Base-by-base conservation (phyloP, 2,797 vertebrate species). In the Pangasius macronema region DNA sequence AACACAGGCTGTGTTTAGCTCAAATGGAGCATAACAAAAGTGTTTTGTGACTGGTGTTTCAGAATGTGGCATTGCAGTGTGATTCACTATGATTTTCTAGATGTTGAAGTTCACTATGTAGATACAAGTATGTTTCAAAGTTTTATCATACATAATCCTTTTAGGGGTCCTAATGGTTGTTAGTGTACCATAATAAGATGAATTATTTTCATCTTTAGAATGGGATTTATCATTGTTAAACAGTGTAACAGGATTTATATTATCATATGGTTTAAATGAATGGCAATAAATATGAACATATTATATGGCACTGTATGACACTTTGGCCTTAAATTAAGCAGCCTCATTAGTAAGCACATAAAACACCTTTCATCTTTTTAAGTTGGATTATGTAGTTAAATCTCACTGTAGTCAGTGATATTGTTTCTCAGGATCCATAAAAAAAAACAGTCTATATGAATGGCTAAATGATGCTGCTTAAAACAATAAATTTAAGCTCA, bases 1-100 rank as follows among this genome's bases (percentile, higher is more conserved):
- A 30, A 70, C 59, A 59, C 20, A 63, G 70, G 42, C 36, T 88
- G 84, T 85, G 20, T 86, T 85, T 68, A 46, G 79, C n/a, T 76
- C 59, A 42, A 86, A 83, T 83, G 51, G 30, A 76, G 68, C 59
- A 2, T 67, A 67, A 73, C 46, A 82, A 55, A 42, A 59, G 59
- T 83, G 80, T 82, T 87, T 70, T 68, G 82, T 46, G 51, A 68
- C 53, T 33, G 24, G 27, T 83, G 59, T 86, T 79, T 70, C 13
- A 57, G 82, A 84, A 68, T 75, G 61, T 77, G 36, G 46, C 13
- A 73, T 13, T 65, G 24, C 39, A 46, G n/a, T 51, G n/a, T 39
- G 24, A 27, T 33, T 83, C 42, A 67, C 11, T 33, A 24, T 68
- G 49, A 63, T 82, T 82, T 65, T 18, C 39, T 68, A 51, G 16